Base-by-base conservation (phyloP, 2,888 invertebrate species). In the Plemyria rubiginata region DNA sequence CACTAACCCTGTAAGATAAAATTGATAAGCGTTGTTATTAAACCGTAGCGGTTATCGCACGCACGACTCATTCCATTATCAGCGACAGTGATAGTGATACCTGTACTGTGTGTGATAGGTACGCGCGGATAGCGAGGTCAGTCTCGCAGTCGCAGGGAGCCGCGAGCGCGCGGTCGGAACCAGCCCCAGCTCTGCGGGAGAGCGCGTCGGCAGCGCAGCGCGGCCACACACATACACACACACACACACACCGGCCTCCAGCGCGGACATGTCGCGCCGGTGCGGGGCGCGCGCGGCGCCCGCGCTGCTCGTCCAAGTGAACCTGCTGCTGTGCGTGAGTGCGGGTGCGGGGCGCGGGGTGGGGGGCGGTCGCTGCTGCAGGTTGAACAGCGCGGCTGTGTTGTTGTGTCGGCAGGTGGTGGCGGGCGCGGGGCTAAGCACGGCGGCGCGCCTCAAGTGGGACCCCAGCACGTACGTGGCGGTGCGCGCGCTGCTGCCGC, bases 381-480 rank as follows among this genome's bases (percentile, higher is more conserved):
- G n/a, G n/a, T n/a, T n/a, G n/a, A n/a, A n/a, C n/a, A n/a, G n/a
- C n/a, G n/a, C n/a, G n/a, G n/a, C n/a, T n/a, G n/a, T n/a, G n/a
- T n/a, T n/a, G n/a, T n/a, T n/a, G 16, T n/a, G 32, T 9, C 13
- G 2, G 51, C 71, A 85, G 85, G 12, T 81, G 74, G 71, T 71
- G 75, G 83, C 78, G 46, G 91, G 92, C 58, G 89, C 84, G 46
- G 78, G 74, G 43, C 76, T 90, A 72, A 79, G 78, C 69, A 78
- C 83, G 68, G 84, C 84, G 68, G 89, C 87, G 76, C 88, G 91
- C 12, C 82, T 90, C 46, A 81, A 80, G 78, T 90, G 89, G 90
- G 91, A 91, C 79, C 90, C 91, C 45, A 82, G 76, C 74, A 78
- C 84, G 73, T 90, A 90, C 80, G 66, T 83, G 65, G 71, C 68